Base-by-base conservation (phyloP, 2,797 vertebrate genomes). In the Megalops cyprinoides region DNA sequence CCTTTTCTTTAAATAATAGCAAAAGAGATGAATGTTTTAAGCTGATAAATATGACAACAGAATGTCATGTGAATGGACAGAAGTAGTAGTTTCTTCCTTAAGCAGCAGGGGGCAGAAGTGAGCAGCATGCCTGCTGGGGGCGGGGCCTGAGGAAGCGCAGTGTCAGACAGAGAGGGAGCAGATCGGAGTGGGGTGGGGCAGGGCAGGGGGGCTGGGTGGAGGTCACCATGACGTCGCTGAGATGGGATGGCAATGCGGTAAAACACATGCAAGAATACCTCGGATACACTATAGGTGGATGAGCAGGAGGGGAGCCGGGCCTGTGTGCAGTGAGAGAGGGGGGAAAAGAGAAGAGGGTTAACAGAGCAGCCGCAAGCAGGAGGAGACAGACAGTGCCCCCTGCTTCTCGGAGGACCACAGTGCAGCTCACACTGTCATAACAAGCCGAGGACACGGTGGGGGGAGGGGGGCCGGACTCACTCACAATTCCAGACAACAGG, bases 261-360 rank as follows among this genome's bases (percentile, higher is more conserved):
- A 92, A 94, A 96, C 90, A 92, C 96, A 96, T 98, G 97, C 97
- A 97, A 96, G 93, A 98, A 95, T 99, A 99, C 97, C 98, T 99
- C 98, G 93, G 97, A 97, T 96, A 98, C 97, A 98, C 97, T 99
- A 99, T 98, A 96, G 96, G 97, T 99, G 94, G 98, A 99, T 97
- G 97, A 99, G 94, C 97, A 99, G 96, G 97, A 99, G 94, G 97
- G 97, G 94, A 98, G 97, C 94, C 97, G 96, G 96, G 97, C 97
- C 98, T 99, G 97, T 92, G 96, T 95, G 97, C 96, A 96, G 91
- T 89, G 94, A 93, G 93, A 94, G 93, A 85, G 92, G 92, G 92
- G 92, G 94, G 94, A 97, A 94, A 95, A 96, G 94, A 96, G 94
- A 96, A 94, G 92, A 97, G 95, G 94, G 96, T 97, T 96, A 96